Percentiles rank a stretch among this genome's conserved stretches.
These are phyloP conservation scores for Lucilia sericata DNA, from an alignment of 1,140 invertebrate genomes.

Conservation along the genomic window DNA sequence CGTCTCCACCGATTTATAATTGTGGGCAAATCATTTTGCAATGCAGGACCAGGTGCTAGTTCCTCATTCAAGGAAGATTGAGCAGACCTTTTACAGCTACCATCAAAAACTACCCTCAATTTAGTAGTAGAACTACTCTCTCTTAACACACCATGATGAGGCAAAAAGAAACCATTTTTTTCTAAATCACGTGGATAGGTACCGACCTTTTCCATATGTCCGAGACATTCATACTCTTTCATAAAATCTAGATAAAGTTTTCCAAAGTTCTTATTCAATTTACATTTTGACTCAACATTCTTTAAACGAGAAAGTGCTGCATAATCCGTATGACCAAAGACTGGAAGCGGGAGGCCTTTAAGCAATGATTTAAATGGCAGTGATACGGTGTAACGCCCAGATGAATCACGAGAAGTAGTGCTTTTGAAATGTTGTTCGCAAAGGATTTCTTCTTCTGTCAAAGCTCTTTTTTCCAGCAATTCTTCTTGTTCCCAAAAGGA, in stretches of 20 bases:
- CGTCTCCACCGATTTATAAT: too few relatives aligned
- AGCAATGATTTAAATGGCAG: neutral
- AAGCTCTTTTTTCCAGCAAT: too few relatives aligned
- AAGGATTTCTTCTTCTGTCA: too few relatives aligned
- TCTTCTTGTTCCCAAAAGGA: too few relatives aligned
- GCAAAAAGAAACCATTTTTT: neutral
- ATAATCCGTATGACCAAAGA: neutral
- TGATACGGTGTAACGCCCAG: too few relatives aligned
- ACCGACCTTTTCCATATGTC: neutral
- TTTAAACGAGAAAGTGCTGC: neutral
- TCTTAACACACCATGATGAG: neutral
- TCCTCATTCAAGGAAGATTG: too few relatives aligned
- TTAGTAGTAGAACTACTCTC: neutral
- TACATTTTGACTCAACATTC: neutral
- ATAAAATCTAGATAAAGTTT: neutral
- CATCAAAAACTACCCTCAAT: neutral
- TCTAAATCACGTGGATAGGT: neutral
- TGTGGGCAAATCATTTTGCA: too few relatives aligned
- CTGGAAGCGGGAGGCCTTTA: neutral
- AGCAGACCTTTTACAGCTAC: too few relatives aligned
- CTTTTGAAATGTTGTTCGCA: neutral
- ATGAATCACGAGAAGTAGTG: too few relatives aligned
- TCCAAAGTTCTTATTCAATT: neutral
- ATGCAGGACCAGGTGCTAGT: too few relatives aligned
- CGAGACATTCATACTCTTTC: neutral